A percentile compares a stretch with the other conserved stretches of the same genome.
phyloP scores from a whole-genome alignment of 2,113 vertebrate species.

The Plecturocebus donacophilus region DNA sequence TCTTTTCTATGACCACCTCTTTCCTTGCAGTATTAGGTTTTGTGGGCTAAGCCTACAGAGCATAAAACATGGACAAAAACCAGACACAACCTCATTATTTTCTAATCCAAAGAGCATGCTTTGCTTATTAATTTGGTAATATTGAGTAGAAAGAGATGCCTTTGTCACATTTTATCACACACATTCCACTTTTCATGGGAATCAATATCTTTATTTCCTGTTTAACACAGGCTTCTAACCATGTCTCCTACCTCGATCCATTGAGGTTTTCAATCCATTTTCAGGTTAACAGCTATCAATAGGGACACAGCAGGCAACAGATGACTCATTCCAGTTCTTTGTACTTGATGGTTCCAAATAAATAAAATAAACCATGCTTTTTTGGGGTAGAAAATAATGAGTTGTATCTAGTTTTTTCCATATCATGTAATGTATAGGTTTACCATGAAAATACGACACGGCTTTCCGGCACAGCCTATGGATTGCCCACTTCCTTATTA shows the following conservation, averaged over 20 bases:
- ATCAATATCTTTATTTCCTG: neutral
- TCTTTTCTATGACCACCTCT: neutral
- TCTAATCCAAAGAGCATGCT: neutral
- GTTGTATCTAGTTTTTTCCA: neutral
- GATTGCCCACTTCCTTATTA: neutral
- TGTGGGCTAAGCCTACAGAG: neutral
- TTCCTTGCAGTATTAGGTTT: neutral
- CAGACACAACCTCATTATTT: neutral
- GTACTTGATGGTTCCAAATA: neutral
- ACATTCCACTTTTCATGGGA: neutral
- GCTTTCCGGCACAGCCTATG: neutral
- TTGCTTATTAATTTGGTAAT: neutral
- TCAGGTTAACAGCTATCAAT: neutral
- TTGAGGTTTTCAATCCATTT: neutral
- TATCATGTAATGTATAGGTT: neutral
- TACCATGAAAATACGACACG: neutral
- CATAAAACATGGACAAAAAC: neutral
- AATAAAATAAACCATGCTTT: neutral
- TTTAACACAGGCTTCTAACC: neutral
- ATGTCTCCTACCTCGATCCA: neutral
- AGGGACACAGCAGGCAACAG: neutral
- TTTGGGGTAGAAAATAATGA: neutral
- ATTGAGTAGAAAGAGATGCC: neutral
- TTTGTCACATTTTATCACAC: neutral
- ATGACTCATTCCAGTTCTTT: neutral